Evolutionary conservation across 2,888 invertebrate genomes (phyloP), one percentile per base, ranked within the genome.

Genomic region (Athalia cordata): DNA sequence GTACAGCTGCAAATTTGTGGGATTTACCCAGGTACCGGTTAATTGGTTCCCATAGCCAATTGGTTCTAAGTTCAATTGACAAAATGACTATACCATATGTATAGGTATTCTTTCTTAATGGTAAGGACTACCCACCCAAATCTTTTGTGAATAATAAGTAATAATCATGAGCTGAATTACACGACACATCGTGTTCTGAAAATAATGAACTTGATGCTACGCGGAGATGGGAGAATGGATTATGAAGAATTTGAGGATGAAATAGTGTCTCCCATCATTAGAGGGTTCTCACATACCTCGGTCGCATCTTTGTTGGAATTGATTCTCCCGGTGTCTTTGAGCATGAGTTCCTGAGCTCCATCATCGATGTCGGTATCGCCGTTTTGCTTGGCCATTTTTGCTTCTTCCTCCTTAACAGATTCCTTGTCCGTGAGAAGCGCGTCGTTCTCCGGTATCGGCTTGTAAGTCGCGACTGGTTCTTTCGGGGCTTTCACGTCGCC

Each of bases 281-380:
- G 29, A 29, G 29, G 29, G 29, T 29, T 29, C 2, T 29, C 29
- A 29, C 29, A 70, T 78, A 90, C 90, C 87, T 90, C 90, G 6
- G 85, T 82, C 3, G 84, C 78, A 13, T 87, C 84, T 78, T 86
- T 87, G 15, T 84, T 82, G 3, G 86, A 81, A 3, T 86, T 81
- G 13, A 84, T 80, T 65, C 88, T 89, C 11, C 70, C 82, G 3
- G 88, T 87, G 3, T 89, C 88, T 67, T 86, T 88, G 52, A 90
- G 88, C 90, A 90, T 90, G 13, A 86, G 86, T 43, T 90, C 89
- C 13, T 87, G 83, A 0, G 86, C 89, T 4, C 84, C 89, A 82
- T 90, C 89, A 62, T 89, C 88, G 78, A 83, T 76, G 8, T 88
- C 88, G 43, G 50, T 62, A 64, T 75, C 75, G 43, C 85, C 85